phyloP scores from a whole-genome alignment of 2,888 invertebrate species.

The Capitulum mitella region DNA sequence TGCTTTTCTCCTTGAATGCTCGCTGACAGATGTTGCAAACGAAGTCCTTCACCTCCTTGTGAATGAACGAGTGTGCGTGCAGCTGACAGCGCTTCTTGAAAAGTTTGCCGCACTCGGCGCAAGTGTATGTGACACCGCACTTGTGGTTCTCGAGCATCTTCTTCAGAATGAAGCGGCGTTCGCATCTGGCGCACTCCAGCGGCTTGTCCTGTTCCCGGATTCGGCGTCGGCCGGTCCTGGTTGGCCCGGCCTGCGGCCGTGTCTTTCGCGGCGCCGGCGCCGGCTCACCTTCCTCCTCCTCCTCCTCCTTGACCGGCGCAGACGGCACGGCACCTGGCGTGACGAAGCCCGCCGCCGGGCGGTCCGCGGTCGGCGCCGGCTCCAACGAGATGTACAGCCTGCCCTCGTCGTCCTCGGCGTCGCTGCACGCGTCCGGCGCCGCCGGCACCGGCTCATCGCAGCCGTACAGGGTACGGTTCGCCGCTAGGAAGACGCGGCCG shows the following conservation, averaged over 20 bases:
- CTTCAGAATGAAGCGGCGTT: background rate
- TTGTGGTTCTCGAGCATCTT: slow-evolving; percentile 3
- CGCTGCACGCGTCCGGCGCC: background rate
- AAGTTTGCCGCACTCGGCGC: background rate
- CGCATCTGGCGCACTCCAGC: background rate
- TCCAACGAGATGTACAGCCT: slow-evolving; percentile 1
- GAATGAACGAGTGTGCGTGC: background rate
- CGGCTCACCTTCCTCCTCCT: no score
- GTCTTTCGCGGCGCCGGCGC: background rate
- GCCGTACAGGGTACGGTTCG: background rate
- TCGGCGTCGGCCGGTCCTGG: background rate
- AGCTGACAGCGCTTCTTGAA: slow-evolving; percentile 15
- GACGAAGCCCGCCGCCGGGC: background rate
- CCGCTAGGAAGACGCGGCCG: background rate
- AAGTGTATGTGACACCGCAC: background rate
- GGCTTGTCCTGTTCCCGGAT: slow-evolving; percentile 1
- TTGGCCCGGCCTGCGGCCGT: background rate
- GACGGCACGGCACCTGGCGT: background rate
- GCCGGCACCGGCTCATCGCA: background rate
- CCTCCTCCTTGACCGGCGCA: background rate
- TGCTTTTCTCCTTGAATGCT: slow-evolving; percentile 16
- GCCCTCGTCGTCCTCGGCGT: background rate
- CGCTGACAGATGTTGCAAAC: background rate
- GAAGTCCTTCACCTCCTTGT: slow-evolving; percentile 11
- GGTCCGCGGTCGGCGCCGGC: background rate